Conservation (phyloP, 2,888 invertebrate species). For the Rhimphoctona megacephalus region DNA sequence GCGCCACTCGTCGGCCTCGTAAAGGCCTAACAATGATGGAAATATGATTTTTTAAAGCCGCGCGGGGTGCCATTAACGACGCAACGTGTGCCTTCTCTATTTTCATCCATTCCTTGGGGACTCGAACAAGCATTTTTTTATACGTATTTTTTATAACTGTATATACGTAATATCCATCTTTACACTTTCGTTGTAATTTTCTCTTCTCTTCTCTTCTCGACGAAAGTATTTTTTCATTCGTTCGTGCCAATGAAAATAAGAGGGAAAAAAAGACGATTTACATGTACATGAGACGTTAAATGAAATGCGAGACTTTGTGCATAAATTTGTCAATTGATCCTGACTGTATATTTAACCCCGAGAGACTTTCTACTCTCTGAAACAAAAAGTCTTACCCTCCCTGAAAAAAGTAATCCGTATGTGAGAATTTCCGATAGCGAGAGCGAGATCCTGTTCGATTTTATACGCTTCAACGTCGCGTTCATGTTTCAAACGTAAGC, state of each 20-base stretch:
- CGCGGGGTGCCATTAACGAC: constrained; percentile 80
- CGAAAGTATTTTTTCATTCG: constrained; percentile 39
- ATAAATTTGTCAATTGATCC: constrained; percentile 48
- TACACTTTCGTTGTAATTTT: constrained; percentile 28
- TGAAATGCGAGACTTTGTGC: constrained; percentile 22
- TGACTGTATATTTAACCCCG: constrained; percentile 10
- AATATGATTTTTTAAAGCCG: constrained; percentile 83
- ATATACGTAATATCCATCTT: constrained; percentile 26
- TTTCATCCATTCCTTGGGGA: constrained; percentile 53
- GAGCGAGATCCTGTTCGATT: background rate
- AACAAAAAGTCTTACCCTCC: background rate
- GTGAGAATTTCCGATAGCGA: constrained; percentile 51
- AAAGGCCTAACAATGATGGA: constrained; percentile 83
- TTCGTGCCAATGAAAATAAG: constrained; percentile 15
- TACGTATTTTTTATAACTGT: constrained; percentile 39
- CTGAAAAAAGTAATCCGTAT: constrained; percentile 22
- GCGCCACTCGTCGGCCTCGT: constrained; percentile 71
- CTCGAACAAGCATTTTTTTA: constrained; percentile 28
- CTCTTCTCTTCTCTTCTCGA: constrained; percentile 47
- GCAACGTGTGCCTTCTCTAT: constrained; percentile 63
- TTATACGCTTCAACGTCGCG: constrained; percentile 30
- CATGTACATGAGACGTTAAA: constrained; percentile 8
- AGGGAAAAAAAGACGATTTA: constrained; percentile 8
- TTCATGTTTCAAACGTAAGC: constrained; percentile 50
- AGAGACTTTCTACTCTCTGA: background rate